Conservation (phyloP, 1,140 invertebrate species). For the Sarcophaga peregrina region DNA sequence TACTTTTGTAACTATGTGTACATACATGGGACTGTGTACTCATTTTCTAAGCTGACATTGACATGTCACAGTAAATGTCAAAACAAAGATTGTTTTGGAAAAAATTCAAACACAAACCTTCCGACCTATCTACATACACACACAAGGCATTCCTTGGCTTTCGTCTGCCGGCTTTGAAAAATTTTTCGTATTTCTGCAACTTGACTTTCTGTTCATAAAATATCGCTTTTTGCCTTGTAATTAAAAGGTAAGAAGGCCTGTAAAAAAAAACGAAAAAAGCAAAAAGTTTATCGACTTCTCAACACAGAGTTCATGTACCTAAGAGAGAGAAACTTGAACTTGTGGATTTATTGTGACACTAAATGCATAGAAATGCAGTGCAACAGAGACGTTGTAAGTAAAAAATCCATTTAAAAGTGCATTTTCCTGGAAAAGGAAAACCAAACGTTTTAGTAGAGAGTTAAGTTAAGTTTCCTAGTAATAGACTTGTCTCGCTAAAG, state of each 20-base stretch:
- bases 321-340: not conserved
- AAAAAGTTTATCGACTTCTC: not conserved
- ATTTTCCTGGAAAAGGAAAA: not conserved
- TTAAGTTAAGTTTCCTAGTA: not conserved
- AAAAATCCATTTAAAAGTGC: not conserved
- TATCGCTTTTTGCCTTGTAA: not conserved
- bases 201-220: not conserved
- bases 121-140: too few species aligned
- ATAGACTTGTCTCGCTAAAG: not conserved
- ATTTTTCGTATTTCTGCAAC: not conserved
- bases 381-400: not conserved
- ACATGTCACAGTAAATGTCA: slow-evolving; percentile 8
- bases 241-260: not conserved
- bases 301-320: not conserved
- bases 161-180: not conserved
- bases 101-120: too few species aligned
- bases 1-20: too few species aligned
- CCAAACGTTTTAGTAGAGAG: not conserved
- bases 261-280: too few species aligned
- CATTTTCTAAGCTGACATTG: not conserved
- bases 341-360: not conserved
- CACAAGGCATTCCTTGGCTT: too few species aligned
- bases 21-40: not conserved
- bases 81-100: not conserved
- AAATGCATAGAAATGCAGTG: not conserved